Conservation (phyloP, 2,113 vertebrate genomes). For the Protobothrops mucrosquamatus region DNA sequence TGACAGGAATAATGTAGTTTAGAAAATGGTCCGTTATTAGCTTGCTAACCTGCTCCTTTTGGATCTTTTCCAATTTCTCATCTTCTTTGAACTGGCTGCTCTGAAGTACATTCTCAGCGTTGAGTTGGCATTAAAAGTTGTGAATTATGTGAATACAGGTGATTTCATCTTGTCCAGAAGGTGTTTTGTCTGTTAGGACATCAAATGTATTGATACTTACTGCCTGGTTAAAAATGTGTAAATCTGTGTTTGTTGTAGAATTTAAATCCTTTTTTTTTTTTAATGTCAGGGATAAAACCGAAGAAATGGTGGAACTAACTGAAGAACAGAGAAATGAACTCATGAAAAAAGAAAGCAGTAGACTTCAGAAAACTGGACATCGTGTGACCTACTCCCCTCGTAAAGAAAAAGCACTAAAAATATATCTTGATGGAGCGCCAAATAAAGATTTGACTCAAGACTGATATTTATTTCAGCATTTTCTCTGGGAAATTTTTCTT, state of each 20-base stretch:
- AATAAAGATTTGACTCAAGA: constrained; percentile 93
- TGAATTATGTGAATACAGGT: background rate
- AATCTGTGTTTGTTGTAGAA: background rate
- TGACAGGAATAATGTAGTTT: background rate
- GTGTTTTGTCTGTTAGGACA: background rate
- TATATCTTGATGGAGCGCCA: constrained; percentile 95
- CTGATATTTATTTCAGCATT: constrained; percentile 76
- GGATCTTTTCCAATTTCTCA: background rate
- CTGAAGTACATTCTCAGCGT: too few relatives aligned
- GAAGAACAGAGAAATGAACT: constrained; percentile 95
- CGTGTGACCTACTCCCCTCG: constrained; percentile 97
- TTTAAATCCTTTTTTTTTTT: background rate
- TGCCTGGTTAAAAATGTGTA: background rate
- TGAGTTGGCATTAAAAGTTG: background rate
- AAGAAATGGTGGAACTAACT: constrained; percentile 89
- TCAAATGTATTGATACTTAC: background rate
- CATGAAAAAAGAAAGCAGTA: constrained; percentile 98
- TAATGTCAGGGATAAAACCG: constrained; percentile 83
- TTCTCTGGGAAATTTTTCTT: constrained; percentile 68
- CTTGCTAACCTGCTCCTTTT: background rate
- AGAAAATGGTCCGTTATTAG: background rate
- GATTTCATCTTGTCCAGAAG: background rate
- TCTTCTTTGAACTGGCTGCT: background rate
- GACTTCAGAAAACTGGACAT: constrained; percentile 95
- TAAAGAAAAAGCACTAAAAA: constrained; percentile 99